These are phyloP conservation scores for Pteropus alecto DNA, from an alignment of 2,113 vertebrate species.

Conservation along the genomic window DNA sequence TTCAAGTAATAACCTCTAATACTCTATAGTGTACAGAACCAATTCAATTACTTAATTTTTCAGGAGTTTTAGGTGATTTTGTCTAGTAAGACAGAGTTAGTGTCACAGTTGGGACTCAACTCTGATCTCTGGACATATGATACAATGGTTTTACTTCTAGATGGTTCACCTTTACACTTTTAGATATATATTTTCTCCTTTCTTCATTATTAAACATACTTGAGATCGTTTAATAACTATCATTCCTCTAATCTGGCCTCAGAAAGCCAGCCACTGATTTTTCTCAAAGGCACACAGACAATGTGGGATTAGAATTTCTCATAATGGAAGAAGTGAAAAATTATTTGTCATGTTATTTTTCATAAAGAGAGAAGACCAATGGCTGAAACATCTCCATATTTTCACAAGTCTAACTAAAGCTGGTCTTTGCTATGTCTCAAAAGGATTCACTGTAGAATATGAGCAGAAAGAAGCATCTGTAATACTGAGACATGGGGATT, in stretches of 20 bases:
- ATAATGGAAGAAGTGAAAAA: not conserved
- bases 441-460: not conserved
- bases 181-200: not conserved
- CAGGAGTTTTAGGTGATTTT: not conserved
- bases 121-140: not conserved
- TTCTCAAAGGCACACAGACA: not conserved
- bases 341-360: not conserved
- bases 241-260: not conserved
- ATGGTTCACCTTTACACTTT: not conserved
- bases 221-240: not conserved
- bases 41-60: not conserved
- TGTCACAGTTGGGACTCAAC: not conserved
- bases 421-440: not conserved
- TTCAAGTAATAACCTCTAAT: not conserved
- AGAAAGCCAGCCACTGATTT: not conserved
- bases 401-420: constrained; percentile 9
- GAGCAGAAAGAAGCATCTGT: constrained; percentile 1
- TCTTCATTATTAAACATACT: not conserved
- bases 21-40: not conserved
- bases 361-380: not conserved
- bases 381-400: not conserved
- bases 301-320: not conserved
- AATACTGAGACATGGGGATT: not conserved
- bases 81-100: not conserved
- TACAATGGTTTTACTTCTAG: not conserved